Conservation (phyloP, 2,113 vertebrate species). For the Saccopteryx bilineata region DNA sequence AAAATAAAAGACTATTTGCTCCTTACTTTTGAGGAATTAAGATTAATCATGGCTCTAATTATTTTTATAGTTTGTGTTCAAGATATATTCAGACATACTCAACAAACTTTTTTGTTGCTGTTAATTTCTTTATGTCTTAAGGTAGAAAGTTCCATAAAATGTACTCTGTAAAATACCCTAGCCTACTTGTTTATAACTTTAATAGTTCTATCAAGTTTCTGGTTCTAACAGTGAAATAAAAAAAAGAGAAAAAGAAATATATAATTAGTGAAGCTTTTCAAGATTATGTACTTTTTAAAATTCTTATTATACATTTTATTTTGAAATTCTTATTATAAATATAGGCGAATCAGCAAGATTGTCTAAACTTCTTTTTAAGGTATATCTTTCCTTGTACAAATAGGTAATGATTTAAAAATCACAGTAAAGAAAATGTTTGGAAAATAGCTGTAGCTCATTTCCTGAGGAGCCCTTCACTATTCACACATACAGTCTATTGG, state of each 20-base stretch:
- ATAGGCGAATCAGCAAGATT: background rate
- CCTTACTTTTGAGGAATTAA: background rate
- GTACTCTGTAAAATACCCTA: background rate
- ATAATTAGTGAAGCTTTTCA: background rate
- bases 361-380: background rate
- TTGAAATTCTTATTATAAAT: background rate
- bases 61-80: background rate
- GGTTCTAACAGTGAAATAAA: background rate
- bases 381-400: background rate
- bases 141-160: background rate
- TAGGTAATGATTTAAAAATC: background rate
- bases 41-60: background rate
- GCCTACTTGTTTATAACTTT: background rate
- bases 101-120: background rate
- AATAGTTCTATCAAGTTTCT: background rate
- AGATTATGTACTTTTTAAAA: background rate
- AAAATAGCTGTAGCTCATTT: background rate
- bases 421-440: background rate
- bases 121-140: background rate
- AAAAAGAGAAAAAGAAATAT: background rate
- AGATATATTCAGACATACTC: background rate
- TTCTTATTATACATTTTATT: background rate
- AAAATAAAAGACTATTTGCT: background rate
- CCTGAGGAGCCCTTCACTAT: background rate
- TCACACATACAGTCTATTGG: background rate